Conservation (phyloP, 2,797 vertebrate species). For the Enteromius radiatus region DNA sequence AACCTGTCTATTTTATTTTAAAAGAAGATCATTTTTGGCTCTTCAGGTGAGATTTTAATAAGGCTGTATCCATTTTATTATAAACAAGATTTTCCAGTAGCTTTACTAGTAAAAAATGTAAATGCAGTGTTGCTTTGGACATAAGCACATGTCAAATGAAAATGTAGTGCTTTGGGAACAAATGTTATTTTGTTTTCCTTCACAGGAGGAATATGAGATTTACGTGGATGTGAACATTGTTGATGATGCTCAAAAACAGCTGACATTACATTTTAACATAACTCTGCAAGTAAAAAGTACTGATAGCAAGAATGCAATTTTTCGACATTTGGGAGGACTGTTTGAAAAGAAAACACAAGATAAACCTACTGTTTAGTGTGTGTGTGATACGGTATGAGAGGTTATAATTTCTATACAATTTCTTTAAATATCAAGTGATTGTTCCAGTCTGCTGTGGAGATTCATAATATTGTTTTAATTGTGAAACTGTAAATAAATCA, state of each 20-base stretch:
- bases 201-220: neutral
- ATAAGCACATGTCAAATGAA: neutral
- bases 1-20: neutral
- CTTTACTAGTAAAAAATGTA: neutral
- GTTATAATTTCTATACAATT: neutral
- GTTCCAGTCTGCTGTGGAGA: neutral
- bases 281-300: neutral
- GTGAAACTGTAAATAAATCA: neutral
- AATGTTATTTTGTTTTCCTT: neutral
- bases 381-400: neutral
- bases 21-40: fast-evolving
- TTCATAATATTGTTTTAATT: neutral
- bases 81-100: neutral
- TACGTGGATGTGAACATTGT: neutral
- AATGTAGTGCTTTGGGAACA: neutral
- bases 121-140: neutral
- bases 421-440: neutral
- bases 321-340: neutral
- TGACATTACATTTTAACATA: neutral
- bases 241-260: neutral
- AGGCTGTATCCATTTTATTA: neutral
- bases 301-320: neutral
- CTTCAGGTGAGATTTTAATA: conserved; percentile 3
- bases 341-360: neutral
- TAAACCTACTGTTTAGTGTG: neutral